phyloP scores from a whole-genome alignment of 1,140 invertebrate genomes.

The Drosophila athabasca region DNA sequence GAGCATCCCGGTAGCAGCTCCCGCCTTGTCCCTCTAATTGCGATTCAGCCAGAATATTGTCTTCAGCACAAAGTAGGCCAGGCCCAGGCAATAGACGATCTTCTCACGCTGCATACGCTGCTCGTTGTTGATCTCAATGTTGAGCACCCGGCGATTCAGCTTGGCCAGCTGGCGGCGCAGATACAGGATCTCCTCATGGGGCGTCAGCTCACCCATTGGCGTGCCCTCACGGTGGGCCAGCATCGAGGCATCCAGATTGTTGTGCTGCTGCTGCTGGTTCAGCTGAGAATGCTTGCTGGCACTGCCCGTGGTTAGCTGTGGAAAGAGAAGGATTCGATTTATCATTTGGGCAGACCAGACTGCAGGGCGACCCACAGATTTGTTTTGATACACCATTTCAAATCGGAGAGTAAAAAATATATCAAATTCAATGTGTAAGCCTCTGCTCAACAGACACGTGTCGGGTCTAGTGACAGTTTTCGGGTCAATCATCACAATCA shows the following conservation, averaged over 20 bases:
- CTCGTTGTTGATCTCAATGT: slow-evolving; percentile 91
- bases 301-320: slow-evolving; percentile 75
- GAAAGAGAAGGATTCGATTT: too few relatives aligned
- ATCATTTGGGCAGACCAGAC: background rate
- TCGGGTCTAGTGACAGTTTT: background rate
- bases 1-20: background rate
- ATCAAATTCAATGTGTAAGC: too few relatives aligned
- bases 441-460: background rate
- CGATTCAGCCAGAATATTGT: slow-evolving; percentile 93
- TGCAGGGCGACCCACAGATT: slow-evolving; percentile 5
- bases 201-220: slow-evolving; percentile 87
- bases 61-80: slow-evolving; percentile 93
- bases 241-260: slow-evolving; percentile 72
- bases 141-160: slow-evolving; percentile 92
- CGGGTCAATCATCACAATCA: background rate
- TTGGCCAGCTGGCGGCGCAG: slow-evolving; percentile 92
- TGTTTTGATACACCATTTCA: slow-evolving; percentile 44
- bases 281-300: slow-evolving; percentile 71
- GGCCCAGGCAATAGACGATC: slow-evolving; percentile 90
- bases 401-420: too few relatives aligned
- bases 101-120: slow-evolving; percentile 92
- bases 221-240: slow-evolving; percentile 86
- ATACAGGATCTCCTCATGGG: slow-evolving; percentile 91
- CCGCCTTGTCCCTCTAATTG: slow-evolving; percentile 84
- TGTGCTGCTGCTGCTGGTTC: slow-evolving; percentile 46